phyloP scores from a whole-genome alignment of 1,140 invertebrate species.

The Solenopsis invicta region DNA sequence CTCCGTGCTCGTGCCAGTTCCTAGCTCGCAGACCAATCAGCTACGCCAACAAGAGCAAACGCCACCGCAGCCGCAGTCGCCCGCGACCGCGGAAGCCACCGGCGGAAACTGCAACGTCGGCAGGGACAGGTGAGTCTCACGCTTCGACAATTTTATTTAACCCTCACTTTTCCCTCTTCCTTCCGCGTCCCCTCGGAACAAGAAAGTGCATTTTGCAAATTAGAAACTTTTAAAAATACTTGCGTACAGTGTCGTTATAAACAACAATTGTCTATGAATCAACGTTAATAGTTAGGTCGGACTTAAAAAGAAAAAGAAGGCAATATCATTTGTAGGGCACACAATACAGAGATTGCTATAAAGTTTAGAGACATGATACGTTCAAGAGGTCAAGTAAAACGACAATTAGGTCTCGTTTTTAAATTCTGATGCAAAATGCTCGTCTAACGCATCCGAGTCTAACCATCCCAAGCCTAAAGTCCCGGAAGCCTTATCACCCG shows the following conservation, averaged over 20 bases:
- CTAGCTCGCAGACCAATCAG: constrained; percentile 76
- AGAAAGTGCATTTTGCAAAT: not conserved
- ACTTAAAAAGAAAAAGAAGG: not conserved
- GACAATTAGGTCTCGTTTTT: not conserved
- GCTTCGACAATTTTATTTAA: not conserved
- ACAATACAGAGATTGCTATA: not conserved
- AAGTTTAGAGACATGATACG: not conserved
- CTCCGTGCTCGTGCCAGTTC: constrained; percentile 81
- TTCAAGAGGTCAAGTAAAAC: not conserved
- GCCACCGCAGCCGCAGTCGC: constrained; percentile 77
- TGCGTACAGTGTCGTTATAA: not conserved
- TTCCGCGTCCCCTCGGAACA: too few species aligned
- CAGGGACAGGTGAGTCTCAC: constrained; percentile 69
- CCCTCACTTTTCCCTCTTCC: not conserved
- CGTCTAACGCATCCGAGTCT: not conserved
- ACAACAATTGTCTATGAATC: too few species aligned
- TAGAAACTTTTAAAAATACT: not conserved
- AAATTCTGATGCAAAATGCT: not conserved
- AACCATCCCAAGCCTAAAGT: not conserved
- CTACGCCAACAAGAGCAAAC: constrained; percentile 77
- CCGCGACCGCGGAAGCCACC: constrained; percentile 76
- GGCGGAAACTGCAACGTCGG: constrained; percentile 54
- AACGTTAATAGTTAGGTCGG: not conserved
- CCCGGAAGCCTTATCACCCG: not conserved
- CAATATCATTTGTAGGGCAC: not conserved